Evolutionary conservation across 2,888 invertebrate genomes (phyloP).

Genomic region (Sepioteuthis lessoniana): DNA sequence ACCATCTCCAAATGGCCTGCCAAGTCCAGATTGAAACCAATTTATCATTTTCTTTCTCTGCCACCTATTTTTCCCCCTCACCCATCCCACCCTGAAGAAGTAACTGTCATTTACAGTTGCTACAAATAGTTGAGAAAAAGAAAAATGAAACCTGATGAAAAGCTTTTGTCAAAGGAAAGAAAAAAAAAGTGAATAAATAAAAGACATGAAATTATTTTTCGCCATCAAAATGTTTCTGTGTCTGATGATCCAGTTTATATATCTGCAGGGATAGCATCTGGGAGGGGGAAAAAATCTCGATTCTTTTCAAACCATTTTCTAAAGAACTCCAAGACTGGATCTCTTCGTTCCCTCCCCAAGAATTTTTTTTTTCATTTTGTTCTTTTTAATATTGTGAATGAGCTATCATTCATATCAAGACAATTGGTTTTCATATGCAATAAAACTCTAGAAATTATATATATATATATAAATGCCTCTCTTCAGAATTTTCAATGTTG

Average conservation of each 20-base stretch:
- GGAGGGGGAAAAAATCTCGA: neutral
- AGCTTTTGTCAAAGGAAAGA: neutral
- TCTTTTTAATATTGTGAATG: too few relatives aligned
- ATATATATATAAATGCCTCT: too few relatives aligned
- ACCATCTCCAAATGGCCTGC: neutral
- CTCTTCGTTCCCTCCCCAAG: neutral
- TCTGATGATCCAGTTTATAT: neutral
- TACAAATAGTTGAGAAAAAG: neutral
- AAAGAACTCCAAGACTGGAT: neutral
- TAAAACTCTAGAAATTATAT: too few relatives aligned
- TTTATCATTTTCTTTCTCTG: neutral
- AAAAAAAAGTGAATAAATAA: too few relatives aligned
- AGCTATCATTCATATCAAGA: too few relatives aligned
- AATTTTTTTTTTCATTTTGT: too few relatives aligned
- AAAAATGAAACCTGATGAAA: neutral
- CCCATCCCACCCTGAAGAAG: neutral
- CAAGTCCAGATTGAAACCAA: neutral
- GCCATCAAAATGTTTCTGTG: neutral
- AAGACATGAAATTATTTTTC: neutral
- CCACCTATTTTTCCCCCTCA: neutral
- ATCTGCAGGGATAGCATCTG: neutral
- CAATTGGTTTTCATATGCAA: too few relatives aligned
- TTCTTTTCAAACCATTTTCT: neutral
- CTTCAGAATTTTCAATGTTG: too few relatives aligned
- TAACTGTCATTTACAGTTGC: neutral